Evolutionary conservation across 2,888 invertebrate genomes (phyloP).

Genomic region (Acholoe squamosa): DNA sequence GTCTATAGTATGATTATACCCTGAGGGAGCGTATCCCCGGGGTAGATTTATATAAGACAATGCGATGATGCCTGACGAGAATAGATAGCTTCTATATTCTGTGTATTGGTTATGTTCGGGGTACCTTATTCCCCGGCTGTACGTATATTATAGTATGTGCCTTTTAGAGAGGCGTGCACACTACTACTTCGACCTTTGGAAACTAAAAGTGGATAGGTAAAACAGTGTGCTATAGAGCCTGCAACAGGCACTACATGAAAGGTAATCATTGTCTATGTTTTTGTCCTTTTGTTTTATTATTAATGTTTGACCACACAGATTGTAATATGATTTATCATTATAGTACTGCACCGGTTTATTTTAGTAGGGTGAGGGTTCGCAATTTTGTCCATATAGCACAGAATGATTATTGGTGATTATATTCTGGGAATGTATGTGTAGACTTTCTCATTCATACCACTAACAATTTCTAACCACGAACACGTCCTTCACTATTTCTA

Average conservation of each 20-base stretch:
- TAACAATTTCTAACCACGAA: constrained; percentile 45
- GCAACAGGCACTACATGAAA: constrained; percentile 7
- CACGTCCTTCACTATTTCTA: neutral
- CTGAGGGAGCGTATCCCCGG: neutral
- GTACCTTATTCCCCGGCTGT: neutral
- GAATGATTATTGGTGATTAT: constrained; percentile 42
- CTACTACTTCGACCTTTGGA: neutral
- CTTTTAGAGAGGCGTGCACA: constrained; percentile 1
- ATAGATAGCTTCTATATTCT: constrained; percentile 27
- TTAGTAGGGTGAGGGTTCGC: constrained; percentile 55
- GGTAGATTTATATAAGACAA: neutral
- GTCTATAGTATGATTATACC: neutral
- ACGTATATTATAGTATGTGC: constrained; percentile 4
- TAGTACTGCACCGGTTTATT: constrained; percentile 55
- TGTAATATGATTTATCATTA: constrained; percentile 47
- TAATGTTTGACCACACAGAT: constrained; percentile 13
- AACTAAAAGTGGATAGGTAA: neutral
- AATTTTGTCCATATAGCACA: constrained; percentile 25
- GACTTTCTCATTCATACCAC: constrained; percentile 19
- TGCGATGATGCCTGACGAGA: neutral
- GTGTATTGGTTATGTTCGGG: constrained; percentile 15
- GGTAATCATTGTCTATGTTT: neutral
- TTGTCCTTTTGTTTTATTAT: constrained; percentile 52
- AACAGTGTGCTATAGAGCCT: constrained; percentile 6
- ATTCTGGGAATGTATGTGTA: constrained; percentile 56